Evolutionary conservation across 2,888 invertebrate genomes (phyloP).

Genomic region (Hirudinaria manillensis): DNA sequence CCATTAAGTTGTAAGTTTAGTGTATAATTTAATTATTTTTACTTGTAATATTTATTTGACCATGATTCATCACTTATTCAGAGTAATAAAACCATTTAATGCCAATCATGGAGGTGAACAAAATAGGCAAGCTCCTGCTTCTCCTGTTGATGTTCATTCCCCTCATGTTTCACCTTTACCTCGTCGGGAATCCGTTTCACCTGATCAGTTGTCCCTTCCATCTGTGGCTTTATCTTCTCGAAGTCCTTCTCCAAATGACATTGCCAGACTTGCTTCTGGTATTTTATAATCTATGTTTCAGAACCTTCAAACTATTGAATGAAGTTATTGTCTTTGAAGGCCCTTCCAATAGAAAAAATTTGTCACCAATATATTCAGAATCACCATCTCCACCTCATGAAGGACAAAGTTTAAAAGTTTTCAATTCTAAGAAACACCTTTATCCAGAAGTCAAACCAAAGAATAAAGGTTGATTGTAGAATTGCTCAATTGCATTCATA

Average conservation of each 20-base stretch:
- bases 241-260: constrained; percentile 28
- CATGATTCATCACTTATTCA: background rate
- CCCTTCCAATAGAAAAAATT: background rate
- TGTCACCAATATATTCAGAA: constrained; percentile 29
- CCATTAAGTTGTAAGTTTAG: constrained; percentile 26
- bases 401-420: background rate
- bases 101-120: background rate
- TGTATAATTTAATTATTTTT: background rate
- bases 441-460: no score
- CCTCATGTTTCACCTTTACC: background rate
- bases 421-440: background rate
- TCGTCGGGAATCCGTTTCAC: background rate
- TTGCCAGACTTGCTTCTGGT: constrained; percentile 21
- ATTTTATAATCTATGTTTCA: background rate
- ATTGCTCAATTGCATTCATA: no score
- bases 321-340: background rate
- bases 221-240: constrained; percentile 18
- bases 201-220: constrained; percentile 1
- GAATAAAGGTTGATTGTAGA: no score
- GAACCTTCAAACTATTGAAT: background rate
- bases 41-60: background rate
- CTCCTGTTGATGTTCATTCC: background rate
- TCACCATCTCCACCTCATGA: constrained; percentile 26
- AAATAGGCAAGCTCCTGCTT: background rate
- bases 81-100: constrained; percentile 25